A percentile compares a stretch with the other conserved stretches of the same genome.
These are phyloP conservation scores for Catotricha subobsoleta DNA, from an alignment of 2,888 invertebrate genomes.

Conservation along the genomic window DNA sequence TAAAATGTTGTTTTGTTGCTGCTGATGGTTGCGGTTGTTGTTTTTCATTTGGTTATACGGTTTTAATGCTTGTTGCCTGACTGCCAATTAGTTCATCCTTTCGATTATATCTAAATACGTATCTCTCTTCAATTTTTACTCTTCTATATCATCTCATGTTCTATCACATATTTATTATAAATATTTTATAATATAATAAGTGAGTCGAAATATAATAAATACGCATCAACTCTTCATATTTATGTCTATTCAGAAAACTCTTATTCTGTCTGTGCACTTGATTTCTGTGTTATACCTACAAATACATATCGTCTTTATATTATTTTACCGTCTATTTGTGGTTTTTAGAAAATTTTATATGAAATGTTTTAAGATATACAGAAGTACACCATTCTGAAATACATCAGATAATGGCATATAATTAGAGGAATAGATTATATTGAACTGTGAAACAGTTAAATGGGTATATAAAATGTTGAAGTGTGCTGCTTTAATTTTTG, in stretches of 20 bases:
- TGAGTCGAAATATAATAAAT: too few relatives aligned
- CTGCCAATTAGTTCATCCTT: constrained; percentile 2
- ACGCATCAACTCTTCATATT: background rate
- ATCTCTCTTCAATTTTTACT: background rate
- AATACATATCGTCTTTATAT: background rate
- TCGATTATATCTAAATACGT: background rate
- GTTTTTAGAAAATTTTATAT: background rate
- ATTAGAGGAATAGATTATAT: too few relatives aligned
- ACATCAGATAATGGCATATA: too few relatives aligned
- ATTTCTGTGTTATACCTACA: background rate
- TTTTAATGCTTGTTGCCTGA: background rate
- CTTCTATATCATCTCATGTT: background rate
- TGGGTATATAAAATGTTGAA: too few relatives aligned
- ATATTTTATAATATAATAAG: too few relatives aligned
- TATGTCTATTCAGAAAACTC: background rate
- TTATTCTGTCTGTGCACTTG: background rate
- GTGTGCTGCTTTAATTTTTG: too few relatives aligned
- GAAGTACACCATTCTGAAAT: constrained; percentile 12
- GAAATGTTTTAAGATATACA: background rate
- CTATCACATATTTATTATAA: too few relatives aligned
- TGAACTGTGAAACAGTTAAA: too few relatives aligned
- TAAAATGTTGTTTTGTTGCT: too few relatives aligned
- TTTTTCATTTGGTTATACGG: too few relatives aligned
- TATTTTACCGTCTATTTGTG: background rate
- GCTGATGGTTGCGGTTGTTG: too few relatives aligned